Conservation (phyloP, 2,797 vertebrate genomes). For the Orestias chungarensis region DNA sequence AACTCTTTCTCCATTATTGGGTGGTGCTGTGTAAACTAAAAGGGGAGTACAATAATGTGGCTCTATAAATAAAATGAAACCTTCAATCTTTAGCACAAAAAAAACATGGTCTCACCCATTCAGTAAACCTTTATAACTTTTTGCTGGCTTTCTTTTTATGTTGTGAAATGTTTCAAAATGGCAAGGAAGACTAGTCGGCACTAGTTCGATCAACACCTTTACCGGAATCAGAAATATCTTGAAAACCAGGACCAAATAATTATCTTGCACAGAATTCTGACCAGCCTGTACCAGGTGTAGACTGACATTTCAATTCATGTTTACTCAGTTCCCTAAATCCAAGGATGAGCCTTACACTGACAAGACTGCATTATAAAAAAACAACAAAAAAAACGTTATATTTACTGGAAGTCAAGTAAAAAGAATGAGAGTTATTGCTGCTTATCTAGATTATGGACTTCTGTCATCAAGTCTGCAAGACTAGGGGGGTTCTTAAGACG, state of each 20-base stretch:
- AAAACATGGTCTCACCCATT: no score
- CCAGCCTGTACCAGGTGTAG: background rate
- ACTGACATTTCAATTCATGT: conserved; percentile 6
- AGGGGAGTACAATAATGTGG: no score
- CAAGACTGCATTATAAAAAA: background rate
- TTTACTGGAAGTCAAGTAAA: background rate
- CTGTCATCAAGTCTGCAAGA: conserved; percentile 9
- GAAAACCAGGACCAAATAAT: background rate
- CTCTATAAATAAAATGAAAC: no score
- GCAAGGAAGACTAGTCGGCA: no score
- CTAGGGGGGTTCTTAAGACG: conserved; percentile 2
- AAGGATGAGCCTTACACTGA: background rate
- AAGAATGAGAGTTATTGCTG: conserved; percentile 5
- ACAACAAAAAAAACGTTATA: background rate
- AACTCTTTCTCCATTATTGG: no score
- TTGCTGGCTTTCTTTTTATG: no score
- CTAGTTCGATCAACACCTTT: no score
- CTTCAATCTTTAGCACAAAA: no score
- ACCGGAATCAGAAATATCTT: background rate
- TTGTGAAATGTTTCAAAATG: no score
- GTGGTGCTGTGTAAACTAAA: no score
- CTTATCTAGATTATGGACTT: conserved; percentile 8
- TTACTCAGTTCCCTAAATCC: conserved; percentile 8
- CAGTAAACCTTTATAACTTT: no score
- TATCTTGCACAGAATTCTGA: background rate